A percentile compares a stretch with the other conserved stretches of the same genome.
Evolutionary conservation across 2,888 invertebrate genomes (phyloP).

Genomic region (Stenodema calcarata): DNA sequence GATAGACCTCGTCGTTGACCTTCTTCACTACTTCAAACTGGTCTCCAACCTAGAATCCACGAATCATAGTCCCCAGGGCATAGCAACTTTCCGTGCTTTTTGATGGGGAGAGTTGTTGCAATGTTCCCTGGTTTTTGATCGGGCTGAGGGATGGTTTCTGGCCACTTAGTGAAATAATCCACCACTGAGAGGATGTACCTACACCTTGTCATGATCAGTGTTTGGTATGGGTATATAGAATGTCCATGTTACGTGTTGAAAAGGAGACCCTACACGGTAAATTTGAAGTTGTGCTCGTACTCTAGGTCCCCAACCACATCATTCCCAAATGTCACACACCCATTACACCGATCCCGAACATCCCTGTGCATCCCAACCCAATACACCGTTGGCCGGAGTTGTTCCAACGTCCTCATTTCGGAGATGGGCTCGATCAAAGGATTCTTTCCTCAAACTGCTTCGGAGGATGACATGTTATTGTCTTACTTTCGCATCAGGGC

Average conservation of each 20-base stretch:
- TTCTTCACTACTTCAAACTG: too few species aligned
- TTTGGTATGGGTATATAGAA: not conserved
- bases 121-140: not conserved
- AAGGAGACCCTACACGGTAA: not conserved
- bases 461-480: not conserved
- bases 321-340: not conserved
- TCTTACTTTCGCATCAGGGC: not conserved
- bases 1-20: too few species aligned
- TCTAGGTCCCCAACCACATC: not conserved
- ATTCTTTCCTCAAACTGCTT: not conserved
- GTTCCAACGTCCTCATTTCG: not conserved
- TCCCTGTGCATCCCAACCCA: not conserved
- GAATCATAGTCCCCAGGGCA: too few species aligned
- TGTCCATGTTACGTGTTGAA: not conserved
- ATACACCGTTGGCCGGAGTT: not conserved
- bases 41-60: too few species aligned
- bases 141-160: not conserved
- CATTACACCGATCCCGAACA: not conserved
- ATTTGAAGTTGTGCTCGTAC: not conserved
- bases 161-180: conserved; percentile 32
- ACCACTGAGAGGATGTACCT: not conserved
- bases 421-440: not conserved
- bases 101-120: too few species aligned
- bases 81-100: too few species aligned
- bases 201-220: not conserved